Evolutionary conservation across 2,888 invertebrate species (phyloP).

Genomic region (Psylliodes chrysocephalus): DNA sequence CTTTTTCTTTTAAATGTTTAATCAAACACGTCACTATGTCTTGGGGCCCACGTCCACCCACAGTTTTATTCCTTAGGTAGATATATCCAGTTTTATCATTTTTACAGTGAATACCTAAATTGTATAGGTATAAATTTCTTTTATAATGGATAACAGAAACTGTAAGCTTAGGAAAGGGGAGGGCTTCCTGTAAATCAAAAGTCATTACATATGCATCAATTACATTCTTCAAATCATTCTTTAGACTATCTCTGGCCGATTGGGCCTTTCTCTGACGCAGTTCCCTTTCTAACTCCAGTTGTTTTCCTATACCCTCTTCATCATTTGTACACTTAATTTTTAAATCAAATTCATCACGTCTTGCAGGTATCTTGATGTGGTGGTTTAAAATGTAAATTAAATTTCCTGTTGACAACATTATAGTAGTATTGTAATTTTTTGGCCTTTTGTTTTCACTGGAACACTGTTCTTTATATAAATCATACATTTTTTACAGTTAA

Average conservation of each 20-base stretch:
- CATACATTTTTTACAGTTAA: constrained; percentile 22
- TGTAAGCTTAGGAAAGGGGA: constrained; percentile 12
- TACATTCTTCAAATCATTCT: constrained; percentile 17
- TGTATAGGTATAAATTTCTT: constrained; percentile 23
- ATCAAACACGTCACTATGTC: no score
- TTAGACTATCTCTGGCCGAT: constrained; percentile 1
- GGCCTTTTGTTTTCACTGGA: constrained; percentile 11
- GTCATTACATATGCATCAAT: constrained; percentile 16
- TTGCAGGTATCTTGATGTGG: constrained; percentile 8
- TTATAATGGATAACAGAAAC: constrained; percentile 20
- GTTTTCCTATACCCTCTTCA: not conserved
- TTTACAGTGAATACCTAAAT: constrained; percentile 11
- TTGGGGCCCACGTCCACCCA: constrained; percentile 4
- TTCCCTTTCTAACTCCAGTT: no score
- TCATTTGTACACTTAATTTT: not conserved
- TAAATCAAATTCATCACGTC: not conserved
- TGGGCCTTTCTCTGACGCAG: constrained; percentile 10
- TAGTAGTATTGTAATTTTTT: constrained; percentile 16
- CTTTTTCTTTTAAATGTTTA: constrained; percentile 8
- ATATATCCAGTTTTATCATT: constrained; percentile 13
- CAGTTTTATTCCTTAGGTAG: constrained; percentile 11
- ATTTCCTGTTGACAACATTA: constrained; percentile 15
- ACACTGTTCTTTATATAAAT: no score
- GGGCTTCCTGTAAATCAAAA: constrained; percentile 21
- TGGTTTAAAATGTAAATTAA: constrained; percentile 13